phyloP scores from a whole-genome alignment of 2,797 vertebrate genomes.

The Leptoclinus maculatus region DNA sequence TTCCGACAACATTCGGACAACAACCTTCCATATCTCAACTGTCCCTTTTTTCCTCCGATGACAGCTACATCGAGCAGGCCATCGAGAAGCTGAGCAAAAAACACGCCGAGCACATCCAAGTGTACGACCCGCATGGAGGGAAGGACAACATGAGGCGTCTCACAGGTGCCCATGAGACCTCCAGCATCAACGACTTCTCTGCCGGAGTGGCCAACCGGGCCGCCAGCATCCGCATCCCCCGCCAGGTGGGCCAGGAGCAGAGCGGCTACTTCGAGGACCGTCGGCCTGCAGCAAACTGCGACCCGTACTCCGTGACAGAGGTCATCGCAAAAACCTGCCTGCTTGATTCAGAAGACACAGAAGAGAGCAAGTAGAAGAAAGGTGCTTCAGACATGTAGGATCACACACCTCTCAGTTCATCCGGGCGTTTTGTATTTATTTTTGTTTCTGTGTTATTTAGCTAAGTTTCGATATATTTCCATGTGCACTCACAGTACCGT shows the following conservation, averaged over 20 bases:
- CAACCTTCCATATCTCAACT: not conserved
- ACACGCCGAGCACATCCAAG: conserved; percentile 85
- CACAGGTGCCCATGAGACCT: conserved; percentile 87
- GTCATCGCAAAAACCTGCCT: conserved; percentile 85
- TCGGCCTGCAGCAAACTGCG: conserved; percentile 90
- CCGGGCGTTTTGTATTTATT: not conserved
- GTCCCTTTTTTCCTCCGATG: not conserved
- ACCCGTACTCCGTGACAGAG: conserved; percentile 87
- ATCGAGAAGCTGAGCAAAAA: conserved; percentile 85
- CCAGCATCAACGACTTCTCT: conserved; percentile 86
- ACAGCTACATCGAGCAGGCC: conserved; percentile 86
- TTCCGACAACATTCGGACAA: not conserved
- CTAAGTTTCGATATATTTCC: not conserved
- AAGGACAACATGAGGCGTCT: conserved; percentile 89
- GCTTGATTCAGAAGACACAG: conserved; percentile 22
- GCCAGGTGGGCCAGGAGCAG: conserved; percentile 84
- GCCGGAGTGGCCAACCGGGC: conserved; percentile 86
- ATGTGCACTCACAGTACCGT: not conserved
- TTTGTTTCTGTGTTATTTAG: not conserved
- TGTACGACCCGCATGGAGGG: conserved; percentile 86
- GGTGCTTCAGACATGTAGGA: not conserved
- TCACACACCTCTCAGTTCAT: not conserved
- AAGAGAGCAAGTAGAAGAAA: not conserved
- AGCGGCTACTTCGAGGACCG: conserved; percentile 92
- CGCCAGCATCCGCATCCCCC: conserved; percentile 90